Percentiles rank a stretch among this genome's conserved stretches.
phyloP scores from a whole-genome alignment of 2,797 vertebrate genomes.

The Spea hammondii region DNA sequence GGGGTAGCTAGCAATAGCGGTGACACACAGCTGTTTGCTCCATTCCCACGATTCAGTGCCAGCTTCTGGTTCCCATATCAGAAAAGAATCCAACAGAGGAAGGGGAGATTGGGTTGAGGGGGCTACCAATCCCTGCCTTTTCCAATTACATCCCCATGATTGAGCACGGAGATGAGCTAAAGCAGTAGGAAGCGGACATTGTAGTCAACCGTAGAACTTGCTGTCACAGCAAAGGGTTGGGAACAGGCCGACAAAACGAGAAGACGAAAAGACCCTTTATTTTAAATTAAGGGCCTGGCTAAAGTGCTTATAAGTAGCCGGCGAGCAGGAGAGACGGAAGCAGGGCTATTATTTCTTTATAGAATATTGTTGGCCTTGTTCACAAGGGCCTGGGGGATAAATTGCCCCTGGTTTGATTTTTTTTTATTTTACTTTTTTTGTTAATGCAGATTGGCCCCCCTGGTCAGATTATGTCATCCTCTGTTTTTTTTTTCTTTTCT shows the following conservation, averaged over 20 bases:
- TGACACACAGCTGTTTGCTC: slow-evolving; percentile 52
- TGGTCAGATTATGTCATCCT: slow-evolving; percentile 8
- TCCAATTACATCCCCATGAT: slow-evolving; percentile 31
- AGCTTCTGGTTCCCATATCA: slow-evolving; percentile 24
- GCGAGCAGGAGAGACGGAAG: slow-evolving; percentile 23
- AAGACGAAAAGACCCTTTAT: slow-evolving; percentile 23
- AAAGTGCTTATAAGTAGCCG: slow-evolving; percentile 15
- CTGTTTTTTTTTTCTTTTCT: neutral
- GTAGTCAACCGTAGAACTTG: slow-evolving; percentile 25
- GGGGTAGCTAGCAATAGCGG: slow-evolving; percentile 35
- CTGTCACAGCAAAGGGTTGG: slow-evolving; percentile 36
- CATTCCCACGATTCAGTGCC: slow-evolving; percentile 43
- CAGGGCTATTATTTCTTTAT: slow-evolving; percentile 13
- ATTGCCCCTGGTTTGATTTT: neutral
- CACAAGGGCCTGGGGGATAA: slow-evolving; percentile 17
- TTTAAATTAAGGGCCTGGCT: slow-evolving; percentile 17
- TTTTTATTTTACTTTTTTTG: neutral
- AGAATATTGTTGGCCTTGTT: slow-evolving; percentile 1
- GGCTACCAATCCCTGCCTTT: slow-evolving; percentile 34
- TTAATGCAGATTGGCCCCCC: slow-evolving; percentile 36
- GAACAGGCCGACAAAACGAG: slow-evolving; percentile 17
- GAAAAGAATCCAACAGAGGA: slow-evolving; percentile 35
- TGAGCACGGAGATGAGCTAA: slow-evolving; percentile 22
- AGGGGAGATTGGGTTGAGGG: slow-evolving; percentile 20
- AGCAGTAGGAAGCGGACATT: slow-evolving; percentile 35